Base-by-base conservation (phyloP, 2,113 vertebrate species). In the Trinectes maculatus region DNA sequence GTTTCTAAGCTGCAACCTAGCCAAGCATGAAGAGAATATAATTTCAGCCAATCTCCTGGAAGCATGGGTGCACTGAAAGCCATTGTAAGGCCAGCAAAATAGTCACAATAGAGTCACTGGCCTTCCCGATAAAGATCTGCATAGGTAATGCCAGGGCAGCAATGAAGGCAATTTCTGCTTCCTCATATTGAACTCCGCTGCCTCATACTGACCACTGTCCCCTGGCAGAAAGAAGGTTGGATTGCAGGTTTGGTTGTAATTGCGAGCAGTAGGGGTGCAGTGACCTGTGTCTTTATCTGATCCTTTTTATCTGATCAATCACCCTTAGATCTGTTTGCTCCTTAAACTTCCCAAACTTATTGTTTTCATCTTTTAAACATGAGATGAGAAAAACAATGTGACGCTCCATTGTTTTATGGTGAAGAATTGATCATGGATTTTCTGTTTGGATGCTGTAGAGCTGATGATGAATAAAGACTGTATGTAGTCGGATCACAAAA, bases 1-100 rank as follows among this genome's bases (percentile, higher is more conserved):
- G 90, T 93, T 91, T 93, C 91, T 90, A 87, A 91, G 89, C 89
- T 91, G 91, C 91, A 87, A 91, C 88, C 88, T 91, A 91, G 90
- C 90, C 90, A 86, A 89, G 91, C 90, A 89, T 92, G 87, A 92
- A 90, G 90, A 86, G 89, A 91, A 91, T 92, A 92, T 91, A 91
- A 92, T 93, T 93, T 91, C 88, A 87, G 88, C 89, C 91, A 89
- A 92, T 92, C 90, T 90, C 88, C 80, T 57, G 79, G 76, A 88
- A 91, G 91, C 89, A 87, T 83, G 86, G 87, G 83, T 89, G 86
- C 87, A 92, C 87, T 89, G 86, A 88, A 88, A 91, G 79, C 85
- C 82, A 92, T 92, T 91, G 91, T 92, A 88, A 84, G 86, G 77
- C 65, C 63, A 80, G 91, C 85, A 91, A 92, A 92, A 91, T 86